A percentile compares a stretch with the other conserved stretches of the same genome.
These are phyloP conservation scores for Archocentrus centrarchus DNA, from an alignment of 2,113 vertebrate genomes.

Conservation along the genomic window DNA sequence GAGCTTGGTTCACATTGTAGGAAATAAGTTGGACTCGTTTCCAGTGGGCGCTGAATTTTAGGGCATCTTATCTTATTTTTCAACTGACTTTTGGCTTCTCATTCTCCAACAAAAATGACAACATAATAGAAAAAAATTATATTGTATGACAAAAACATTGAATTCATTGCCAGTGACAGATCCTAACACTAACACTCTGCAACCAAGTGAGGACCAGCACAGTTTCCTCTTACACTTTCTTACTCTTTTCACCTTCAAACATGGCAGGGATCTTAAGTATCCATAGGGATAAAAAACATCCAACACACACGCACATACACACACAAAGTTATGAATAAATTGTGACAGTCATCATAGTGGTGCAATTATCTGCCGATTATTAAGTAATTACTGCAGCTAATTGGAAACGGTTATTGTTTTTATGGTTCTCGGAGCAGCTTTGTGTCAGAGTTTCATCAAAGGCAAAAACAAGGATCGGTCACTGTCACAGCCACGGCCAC, in stretches of 20 bases:
- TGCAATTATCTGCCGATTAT: slow-evolving; percentile 64
- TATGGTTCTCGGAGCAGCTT: slow-evolving; percentile 51
- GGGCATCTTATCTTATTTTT: no score
- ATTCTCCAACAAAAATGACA: no score
- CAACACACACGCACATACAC: slow-evolving; percentile 14
- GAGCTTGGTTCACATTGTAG: no score
- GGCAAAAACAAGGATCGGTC: slow-evolving; percentile 22
- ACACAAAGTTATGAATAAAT: slow-evolving; percentile 22
- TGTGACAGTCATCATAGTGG: slow-evolving; percentile 50
- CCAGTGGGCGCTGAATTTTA: no score
- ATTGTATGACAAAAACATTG: neutral
- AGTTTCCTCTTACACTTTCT: neutral
- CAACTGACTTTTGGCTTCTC: no score
- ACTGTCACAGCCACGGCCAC: slow-evolving; percentile 22
- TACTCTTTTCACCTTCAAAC: slow-evolving; percentile 16
- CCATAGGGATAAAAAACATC: neutral
- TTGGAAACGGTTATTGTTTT: slow-evolving; percentile 61
- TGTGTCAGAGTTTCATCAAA: slow-evolving; percentile 32
- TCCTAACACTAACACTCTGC: no score
- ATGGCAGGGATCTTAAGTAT: neutral
- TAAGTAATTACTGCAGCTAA: slow-evolving; percentile 62
- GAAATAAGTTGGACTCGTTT: no score
- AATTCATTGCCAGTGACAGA: neutral
- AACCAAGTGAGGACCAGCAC: neutral
- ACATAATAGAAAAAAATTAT: neutral